Base-by-base conservation (phyloP, 2,113 vertebrate genomes). In the Entomyzon cyanotis region DNA sequence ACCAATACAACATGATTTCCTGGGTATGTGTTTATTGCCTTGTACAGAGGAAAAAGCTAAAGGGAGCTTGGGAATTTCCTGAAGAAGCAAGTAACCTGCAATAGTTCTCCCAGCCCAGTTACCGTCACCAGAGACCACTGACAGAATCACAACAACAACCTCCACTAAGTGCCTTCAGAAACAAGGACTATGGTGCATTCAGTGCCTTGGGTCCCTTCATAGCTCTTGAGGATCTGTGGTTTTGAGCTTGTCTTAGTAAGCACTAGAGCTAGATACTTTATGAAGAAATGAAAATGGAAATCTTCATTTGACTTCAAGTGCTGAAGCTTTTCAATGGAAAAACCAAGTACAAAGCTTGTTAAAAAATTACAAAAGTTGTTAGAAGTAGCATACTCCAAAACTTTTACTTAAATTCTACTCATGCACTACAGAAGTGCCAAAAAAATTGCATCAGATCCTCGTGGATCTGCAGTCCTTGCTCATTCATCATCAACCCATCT, bases 401-500 rank as follows among this genome's bases (percentile, higher is more conserved):
- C 79, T 84, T 95, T 44, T 47, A 52, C 59, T 97, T 65, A 78
- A 78, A 67, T 83, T 62, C 78, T 68, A 63, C 95, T 93, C 89
- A 81, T 94, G 60, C 44, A 7, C 56, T 84, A 63, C 62, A 64
- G 60, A 95, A 86, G 83, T 78, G 83, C 44, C 88, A 88, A 75
- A 91, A 84, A 78, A 87, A 58, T 52, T 93, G 47, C 56, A 73
- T 55, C 60, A 91, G 59, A 91, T 93, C 56, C 64, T 78, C 37
- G 15, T 55, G 85, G 82, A 76, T 85, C n/a, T 83, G 71, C 46
- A 95, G 22, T 58, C 58, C 70, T 93, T 91, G 84, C 67, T 95
- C 91, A 94, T 93, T 89, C 89, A 89, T 81, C 89, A 95, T 60
- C 91, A 91, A n/a, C 52, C 84, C 91, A 91, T 91, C 89, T 93